These are phyloP conservation scores for Lerema accius DNA, from an alignment of 1,140 invertebrate species.

Conservation along the genomic window DNA sequence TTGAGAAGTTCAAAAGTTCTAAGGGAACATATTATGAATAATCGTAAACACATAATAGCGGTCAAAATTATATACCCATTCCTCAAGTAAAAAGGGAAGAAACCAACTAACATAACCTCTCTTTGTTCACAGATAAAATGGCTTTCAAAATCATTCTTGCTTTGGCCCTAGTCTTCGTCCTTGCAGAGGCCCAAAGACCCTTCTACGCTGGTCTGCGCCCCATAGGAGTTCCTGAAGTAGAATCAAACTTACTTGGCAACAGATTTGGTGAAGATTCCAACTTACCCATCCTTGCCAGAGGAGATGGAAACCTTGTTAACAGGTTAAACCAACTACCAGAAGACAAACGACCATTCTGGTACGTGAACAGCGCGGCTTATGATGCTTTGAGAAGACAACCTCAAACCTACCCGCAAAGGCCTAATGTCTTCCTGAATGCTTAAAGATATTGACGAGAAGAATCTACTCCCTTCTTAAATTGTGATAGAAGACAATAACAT, in stretches of 20 bases:
- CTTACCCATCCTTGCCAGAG: constrained; percentile 73
- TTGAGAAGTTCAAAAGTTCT: too few species aligned
- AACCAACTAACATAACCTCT: constrained; percentile 14
- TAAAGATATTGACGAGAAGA: background rate
- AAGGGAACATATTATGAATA: too few species aligned
- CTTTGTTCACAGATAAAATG: constrained; percentile 58
- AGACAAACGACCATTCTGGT: constrained; percentile 84
- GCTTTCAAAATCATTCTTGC: constrained; percentile 45
- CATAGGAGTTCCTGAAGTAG: constrained; percentile 59
- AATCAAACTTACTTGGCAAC: constrained; percentile 44
- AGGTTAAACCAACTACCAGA: constrained; percentile 80
- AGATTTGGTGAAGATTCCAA: constrained; percentile 57
- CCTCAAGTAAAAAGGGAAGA: background rate
- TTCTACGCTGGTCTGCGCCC: constrained; percentile 64
- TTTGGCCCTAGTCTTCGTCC: constrained; percentile 39
- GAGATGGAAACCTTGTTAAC: constrained; percentile 77
- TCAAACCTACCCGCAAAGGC: constrained; percentile 53
- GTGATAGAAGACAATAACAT: too few species aligned
- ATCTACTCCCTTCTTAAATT: too few species aligned
- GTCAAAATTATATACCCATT: too few species aligned
- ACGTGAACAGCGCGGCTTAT: constrained; percentile 82
- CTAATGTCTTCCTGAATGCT: constrained; percentile 44
- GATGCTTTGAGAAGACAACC: constrained; percentile 68
- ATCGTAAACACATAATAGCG: too few species aligned
- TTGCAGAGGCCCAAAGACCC: constrained; percentile 57